Evolutionary conservation across 2,888 invertebrate species (phyloP).

Genomic region (Serrognathus titanus): DNA sequence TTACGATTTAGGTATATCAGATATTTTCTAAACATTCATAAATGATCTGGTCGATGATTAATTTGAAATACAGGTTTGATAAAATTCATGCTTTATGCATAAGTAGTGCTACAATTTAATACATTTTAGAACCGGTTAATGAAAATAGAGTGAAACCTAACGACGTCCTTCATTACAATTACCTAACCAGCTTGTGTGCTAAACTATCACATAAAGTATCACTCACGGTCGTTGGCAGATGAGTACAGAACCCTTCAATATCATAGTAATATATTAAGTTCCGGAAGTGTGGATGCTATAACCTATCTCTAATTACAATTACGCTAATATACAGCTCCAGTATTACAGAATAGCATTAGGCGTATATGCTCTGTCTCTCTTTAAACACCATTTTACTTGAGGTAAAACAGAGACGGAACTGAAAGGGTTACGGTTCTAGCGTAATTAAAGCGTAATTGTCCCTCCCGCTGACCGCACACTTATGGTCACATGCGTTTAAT

Average conservation of each 20-base stretch:
- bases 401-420: neutral
- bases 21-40: too few relatives aligned
- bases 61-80: too few relatives aligned
- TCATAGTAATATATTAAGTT: slow-evolving; percentile 13
- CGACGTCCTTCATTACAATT: too few relatives aligned
- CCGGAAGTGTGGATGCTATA: slow-evolving; percentile 20
- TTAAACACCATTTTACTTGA: neutral
- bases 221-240: too few relatives aligned
- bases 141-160: too few relatives aligned
- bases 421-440: slow-evolving; percentile 12
- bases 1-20: too few relatives aligned
- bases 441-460: slow-evolving; percentile 39
- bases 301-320: slow-evolving; percentile 28
- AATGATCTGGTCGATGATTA: too few relatives aligned
- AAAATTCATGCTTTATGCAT: too few relatives aligned
- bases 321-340: slow-evolving; percentile 23
- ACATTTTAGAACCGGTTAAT: too few relatives aligned
- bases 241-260: slow-evolving; percentile 2
- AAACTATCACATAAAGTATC: too few relatives aligned
- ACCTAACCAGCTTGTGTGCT: too few relatives aligned
- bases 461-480: slow-evolving; percentile 36
- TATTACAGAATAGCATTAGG: neutral
- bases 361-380: neutral
- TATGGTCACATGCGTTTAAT: slow-evolving; percentile 44
- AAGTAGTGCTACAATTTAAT: too few relatives aligned